A percentile compares a stretch with the other conserved stretches of the same genome.
Conservation (phyloP, 2,888 invertebrate genomes). For the Dasypogon diadema region DNA sequence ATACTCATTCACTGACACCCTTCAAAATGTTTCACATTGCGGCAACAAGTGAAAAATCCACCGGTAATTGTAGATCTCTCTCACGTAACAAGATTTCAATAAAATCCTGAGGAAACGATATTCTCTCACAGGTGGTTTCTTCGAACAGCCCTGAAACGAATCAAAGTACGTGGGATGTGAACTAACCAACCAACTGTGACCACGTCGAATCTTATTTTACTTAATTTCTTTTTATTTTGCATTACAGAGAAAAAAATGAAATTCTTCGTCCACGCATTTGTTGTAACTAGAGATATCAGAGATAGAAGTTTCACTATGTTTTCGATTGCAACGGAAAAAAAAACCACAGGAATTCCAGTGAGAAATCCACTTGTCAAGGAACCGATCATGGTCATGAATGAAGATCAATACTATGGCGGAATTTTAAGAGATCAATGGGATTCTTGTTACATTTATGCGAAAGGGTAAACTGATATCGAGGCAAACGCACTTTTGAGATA, state of each 20-base stretch:
- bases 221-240: conserved; percentile 1
- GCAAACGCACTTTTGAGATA: conserved; percentile 7
- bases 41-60: neutral
- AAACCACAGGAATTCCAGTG: conserved; percentile 39
- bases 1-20: conserved; percentile 12
- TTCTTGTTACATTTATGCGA: conserved; percentile 2
- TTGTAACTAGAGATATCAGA: no score
- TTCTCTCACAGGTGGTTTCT: conserved; percentile 34
- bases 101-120: neutral
- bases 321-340: neutral
- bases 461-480: conserved; percentile 14
- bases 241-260: neutral
- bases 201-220: conserved; percentile 11
- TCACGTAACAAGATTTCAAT: conserved; percentile 11
- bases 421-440: conserved; percentile 1
- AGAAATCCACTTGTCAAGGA: conserved; percentile 34
- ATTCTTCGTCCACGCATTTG: conserved; percentile 16
- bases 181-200: conserved; percentile 25
- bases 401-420: conserved; percentile 20
- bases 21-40: conserved; percentile 8
- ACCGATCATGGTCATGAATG: conserved; percentile 36
- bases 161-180: conserved; percentile 22
- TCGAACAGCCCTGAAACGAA: conserved; percentile 2
- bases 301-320: conserved; percentile 16
- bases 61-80: neutral